Percentiles rank a stretch among this genome's conserved stretches.
Evolutionary conservation across 2,113 vertebrate genomes (phyloP).

Genomic region (Rutilus rutilus): DNA sequence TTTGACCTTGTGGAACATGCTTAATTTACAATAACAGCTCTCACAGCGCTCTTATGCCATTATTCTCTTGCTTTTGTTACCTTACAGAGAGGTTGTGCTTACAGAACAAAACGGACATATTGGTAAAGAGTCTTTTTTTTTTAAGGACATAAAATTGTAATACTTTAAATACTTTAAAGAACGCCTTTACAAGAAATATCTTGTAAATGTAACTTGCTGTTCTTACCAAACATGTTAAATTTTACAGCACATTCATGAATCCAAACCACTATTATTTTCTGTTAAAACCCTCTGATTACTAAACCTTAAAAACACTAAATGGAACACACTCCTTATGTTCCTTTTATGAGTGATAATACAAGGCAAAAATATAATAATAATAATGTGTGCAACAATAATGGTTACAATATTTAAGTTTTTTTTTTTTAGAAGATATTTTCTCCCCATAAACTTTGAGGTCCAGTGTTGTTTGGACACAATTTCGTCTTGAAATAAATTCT

Average conservation of each 20-base stretch:
- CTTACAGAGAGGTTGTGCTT: neutral
- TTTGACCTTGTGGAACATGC: neutral
- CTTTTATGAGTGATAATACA: neutral
- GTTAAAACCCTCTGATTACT: neutral
- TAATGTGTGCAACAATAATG: neutral
- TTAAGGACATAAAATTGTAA: neutral
- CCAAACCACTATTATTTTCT: slow-evolving; percentile 39
- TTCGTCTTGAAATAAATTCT: neutral
- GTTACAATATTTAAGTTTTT: neutral
- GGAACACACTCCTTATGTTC: neutral
- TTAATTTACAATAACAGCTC: neutral
- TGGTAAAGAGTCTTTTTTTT: neutral
- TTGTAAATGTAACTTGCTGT: no score
- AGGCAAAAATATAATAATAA: neutral
- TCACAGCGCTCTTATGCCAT: neutral
- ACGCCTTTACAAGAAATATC: neutral
- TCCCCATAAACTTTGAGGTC: neutral
- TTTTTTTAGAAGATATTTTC: neutral
- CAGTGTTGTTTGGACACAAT: neutral
- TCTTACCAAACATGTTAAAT: slow-evolving; percentile 19
- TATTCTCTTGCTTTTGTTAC: neutral
- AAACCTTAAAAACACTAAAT: neutral
- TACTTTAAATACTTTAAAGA: neutral
- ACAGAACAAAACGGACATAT: neutral
- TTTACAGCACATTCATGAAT: slow-evolving; percentile 21